These are phyloP conservation scores for Xanthostigma xanthostigma DNA, from an alignment of 2,888 invertebrate genomes.

Conservation along the genomic window DNA sequence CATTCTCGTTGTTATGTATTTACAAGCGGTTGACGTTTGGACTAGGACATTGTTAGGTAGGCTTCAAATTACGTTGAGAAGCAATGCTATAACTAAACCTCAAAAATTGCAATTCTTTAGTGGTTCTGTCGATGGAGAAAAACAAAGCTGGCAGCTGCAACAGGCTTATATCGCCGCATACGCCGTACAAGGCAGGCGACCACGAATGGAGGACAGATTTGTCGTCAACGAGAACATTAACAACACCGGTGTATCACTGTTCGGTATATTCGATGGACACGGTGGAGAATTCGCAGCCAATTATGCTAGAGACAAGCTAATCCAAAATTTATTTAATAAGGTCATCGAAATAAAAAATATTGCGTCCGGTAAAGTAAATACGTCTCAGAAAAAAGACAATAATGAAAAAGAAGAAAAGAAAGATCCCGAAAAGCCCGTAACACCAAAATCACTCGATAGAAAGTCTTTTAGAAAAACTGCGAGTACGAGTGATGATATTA, in stretches of 20 bases:
- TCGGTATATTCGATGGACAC: conserved; percentile 90
- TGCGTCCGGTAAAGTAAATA: conserved; percentile 39
- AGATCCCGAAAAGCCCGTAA: conserved; percentile 24
- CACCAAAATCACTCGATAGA: conserved; percentile 31
- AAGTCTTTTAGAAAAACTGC: conserved; percentile 53
- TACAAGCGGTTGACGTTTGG: conserved; percentile 74
- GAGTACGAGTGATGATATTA: conserved; percentile 42
- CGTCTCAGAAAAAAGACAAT: conserved; percentile 11
- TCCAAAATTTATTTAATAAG: conserved; percentile 64
- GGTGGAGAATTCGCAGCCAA: conserved; percentile 92
- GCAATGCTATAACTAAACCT: conserved; percentile 35
- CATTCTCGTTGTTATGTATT: conserved; percentile 59
- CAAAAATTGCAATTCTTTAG: conserved; percentile 40
- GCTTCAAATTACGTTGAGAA: conserved; percentile 49
- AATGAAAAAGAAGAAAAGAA: conserved; percentile 31
- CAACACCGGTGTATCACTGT: conserved; percentile 71
- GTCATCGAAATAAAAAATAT: conserved; percentile 57
- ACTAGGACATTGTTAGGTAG: conserved; percentile 58
- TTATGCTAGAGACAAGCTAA: conserved; percentile 76
- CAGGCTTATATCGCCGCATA: conserved; percentile 67
- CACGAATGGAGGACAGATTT: conserved; percentile 90
- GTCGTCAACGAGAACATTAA: conserved; percentile 76
- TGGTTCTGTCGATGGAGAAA: conserved; percentile 35
- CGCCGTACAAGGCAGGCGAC: conserved; percentile 78
- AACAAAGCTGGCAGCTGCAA: conserved; percentile 61